Base-by-base conservation (phyloP, 2,797 vertebrate genomes). In the Tolypeutes matacus region DNA sequence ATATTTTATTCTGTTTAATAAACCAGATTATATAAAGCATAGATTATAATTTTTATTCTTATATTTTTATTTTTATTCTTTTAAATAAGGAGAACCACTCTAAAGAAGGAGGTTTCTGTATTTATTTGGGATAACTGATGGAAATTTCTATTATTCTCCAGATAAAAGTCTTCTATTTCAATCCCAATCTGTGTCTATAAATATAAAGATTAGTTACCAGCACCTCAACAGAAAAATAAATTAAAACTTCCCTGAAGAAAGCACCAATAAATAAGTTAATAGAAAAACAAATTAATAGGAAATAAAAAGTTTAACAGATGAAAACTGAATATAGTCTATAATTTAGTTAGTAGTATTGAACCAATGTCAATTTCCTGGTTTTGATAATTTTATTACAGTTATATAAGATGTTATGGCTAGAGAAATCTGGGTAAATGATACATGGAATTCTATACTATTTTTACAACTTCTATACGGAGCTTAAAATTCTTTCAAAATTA, bases 401-500 rank as follows among this genome's bases (percentile, higher is more conserved):
- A 58, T 67, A 5, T 39, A 88, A 89, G 46, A 65, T 86, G 42
- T n/a, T 86, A 82, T 56, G 20, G 53, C 31, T 70, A 20, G 8
- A 18, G 18, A 86, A 75, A 53, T 29, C 13, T 53, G 29, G 9
- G 9, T 11, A 11, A 81, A 65, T 34, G 2, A 3, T 70, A 39
- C 7, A 27, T 46, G 5, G 13, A 72, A 58, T 23, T 58, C 8
- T 46, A 13, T 36, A n/a, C 5, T 72, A 36, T 39, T 83, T 84
- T 86, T 70, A 49, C 25, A 56, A 39, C 7, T 91, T 93, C 10
- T 18, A 27, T n/a, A 5, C 34, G 80, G 25, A 92, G 7, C 78
- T 84, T 88, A 72, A 89, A 84, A 85, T 77, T 82, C 86, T 85
- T 62, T 89, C 17, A 29, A 27, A 89, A 46, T 49, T 51, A 21